These are phyloP conservation scores for Tyto alba DNA, from an alignment of 2,113 vertebrate species.

Conservation along the genomic window DNA sequence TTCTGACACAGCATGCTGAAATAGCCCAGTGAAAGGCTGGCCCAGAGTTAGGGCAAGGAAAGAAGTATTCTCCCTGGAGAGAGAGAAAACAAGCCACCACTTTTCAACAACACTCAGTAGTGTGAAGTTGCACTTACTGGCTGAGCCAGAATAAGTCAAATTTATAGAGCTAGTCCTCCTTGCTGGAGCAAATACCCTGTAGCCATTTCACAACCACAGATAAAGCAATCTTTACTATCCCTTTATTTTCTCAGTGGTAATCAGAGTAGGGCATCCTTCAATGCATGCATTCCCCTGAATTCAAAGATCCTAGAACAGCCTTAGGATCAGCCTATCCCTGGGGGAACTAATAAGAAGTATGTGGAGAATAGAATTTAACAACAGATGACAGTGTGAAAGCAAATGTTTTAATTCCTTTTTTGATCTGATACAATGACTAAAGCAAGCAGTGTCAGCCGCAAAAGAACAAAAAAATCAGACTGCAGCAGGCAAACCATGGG, in stretches of 20 bases:
- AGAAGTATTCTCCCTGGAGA: not conserved
- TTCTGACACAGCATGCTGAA: not conserved
- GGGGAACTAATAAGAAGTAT: not conserved
- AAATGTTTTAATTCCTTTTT: not conserved
- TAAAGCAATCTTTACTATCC: not conserved
- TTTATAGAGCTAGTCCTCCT: not conserved
- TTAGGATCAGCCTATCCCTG: not conserved
- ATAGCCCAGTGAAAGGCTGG: not conserved
- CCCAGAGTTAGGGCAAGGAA: not conserved
- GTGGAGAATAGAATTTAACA: not conserved
- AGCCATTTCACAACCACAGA: not conserved
- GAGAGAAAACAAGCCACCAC: not conserved
- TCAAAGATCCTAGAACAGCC: not conserved
- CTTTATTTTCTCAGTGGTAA: not conserved
- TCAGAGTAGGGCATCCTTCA: not conserved
- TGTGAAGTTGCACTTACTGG: not conserved
- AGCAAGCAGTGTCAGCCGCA: accelerated
- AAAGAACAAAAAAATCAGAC: not conserved
- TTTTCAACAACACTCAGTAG: accelerated
- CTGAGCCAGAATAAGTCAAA: not conserved
- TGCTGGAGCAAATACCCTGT: not conserved
- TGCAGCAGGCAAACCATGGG: not conserved
- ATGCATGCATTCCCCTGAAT: not conserved
- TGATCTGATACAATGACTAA: not conserved
- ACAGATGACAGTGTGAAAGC: not conserved